Conservation (phyloP, 1,140 invertebrate species). For the Sipha flava region DNA sequence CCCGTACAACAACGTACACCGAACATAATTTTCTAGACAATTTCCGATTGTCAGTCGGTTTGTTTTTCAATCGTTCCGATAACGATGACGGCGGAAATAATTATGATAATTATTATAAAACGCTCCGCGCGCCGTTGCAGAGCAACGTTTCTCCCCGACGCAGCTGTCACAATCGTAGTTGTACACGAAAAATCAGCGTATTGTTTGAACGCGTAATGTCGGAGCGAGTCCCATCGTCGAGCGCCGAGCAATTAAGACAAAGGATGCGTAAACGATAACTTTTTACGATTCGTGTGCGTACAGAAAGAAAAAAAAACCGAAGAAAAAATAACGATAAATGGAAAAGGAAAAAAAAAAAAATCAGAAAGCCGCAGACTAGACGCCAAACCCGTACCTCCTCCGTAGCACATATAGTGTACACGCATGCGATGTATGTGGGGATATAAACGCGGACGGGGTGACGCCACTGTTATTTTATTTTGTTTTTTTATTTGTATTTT, state of each 20-base stretch:
- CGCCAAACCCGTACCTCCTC: background rate
- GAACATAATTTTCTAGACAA: constrained; percentile 17
- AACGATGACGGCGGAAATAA: background rate
- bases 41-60: background rate
- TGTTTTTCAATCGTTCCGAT: background rate
- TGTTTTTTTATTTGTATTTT: background rate
- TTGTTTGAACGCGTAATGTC: background rate
- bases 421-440: too few relatives aligned
- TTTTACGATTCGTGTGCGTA: background rate
- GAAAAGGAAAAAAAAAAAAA: background rate
- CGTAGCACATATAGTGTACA: background rate
- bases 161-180: background rate
- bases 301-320: background rate
- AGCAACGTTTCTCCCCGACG: background rate
- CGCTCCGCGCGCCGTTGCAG: too few relatives aligned
- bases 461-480: background rate
- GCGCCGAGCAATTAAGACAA: background rate
- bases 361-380: background rate
- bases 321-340: background rate
- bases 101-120: background rate
- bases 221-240: background rate
- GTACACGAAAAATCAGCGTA: background rate
- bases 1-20: too few relatives aligned
- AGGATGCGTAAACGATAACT: background rate
- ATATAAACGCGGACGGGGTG: background rate